Evolutionary conservation across 2,888 invertebrate species (phyloP), one percentile per base, ranked within the genome.

Genomic region (Encarsia formosa): DNA sequence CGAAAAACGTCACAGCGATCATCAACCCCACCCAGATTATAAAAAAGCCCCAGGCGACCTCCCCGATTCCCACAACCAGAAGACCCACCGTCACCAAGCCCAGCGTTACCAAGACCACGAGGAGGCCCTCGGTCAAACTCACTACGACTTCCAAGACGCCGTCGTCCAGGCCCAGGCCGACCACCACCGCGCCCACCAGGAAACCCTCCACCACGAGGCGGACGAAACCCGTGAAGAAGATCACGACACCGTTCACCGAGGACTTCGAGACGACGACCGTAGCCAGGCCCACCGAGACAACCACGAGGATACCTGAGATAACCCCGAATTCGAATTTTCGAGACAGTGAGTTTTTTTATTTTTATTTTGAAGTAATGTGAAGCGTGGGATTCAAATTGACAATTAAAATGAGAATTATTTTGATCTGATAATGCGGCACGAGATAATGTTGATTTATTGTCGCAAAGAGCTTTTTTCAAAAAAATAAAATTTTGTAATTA

Each of bases 191-290:
- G 9, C 62, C 60, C n/a, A 69, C 66, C 11, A 66, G 58, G 23
- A 67, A 52, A 43, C 60, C 60, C 6, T 56, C 52, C 4, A 63
- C 67, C 6, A 68, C 66, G 6, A 71, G 65, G 45, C 65, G 68
- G 18, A 63, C 67, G 3, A 71, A 64, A 56, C 71, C 77, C n/a
- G 77, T 77, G 20, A 78, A 74, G 23, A 77, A 76, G 2, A 61
- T 71, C 1, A 69, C 68, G 5, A 61, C 65, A 2, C 42, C 65
- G 52, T 51, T 4, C 57, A 56, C 4, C 63, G 35, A n/a, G 22
- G 31, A 20, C 26, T 15, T 43, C 50, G 19, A 58, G 51, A 11
- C 76, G 79, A 2, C 65, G 71, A 1, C 64, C 69, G 23, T 57
- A 60, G n/a, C 73, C 0, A 6, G 2, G 9, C 11, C 32, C 1